phyloP scores from a whole-genome alignment of 92 coral and sea anemone species.

The Palythoa caribaeorum region DNA sequence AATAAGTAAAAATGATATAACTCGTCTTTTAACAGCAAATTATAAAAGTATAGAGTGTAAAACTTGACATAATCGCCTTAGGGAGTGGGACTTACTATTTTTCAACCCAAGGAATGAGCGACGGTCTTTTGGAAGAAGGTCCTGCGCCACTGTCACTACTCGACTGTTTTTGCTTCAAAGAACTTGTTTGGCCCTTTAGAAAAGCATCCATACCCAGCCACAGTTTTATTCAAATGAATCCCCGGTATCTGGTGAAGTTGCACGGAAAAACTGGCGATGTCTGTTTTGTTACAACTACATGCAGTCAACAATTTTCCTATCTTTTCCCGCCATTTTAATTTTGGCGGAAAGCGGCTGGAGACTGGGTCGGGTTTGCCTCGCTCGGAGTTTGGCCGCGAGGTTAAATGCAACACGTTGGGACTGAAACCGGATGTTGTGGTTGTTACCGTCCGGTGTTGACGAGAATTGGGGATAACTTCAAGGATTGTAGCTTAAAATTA shows the following conservation, averaged over 20 bases:
- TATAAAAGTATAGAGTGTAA: not conserved
- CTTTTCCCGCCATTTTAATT: constrained; percentile 66
- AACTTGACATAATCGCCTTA: not conserved
- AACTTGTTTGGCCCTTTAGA: constrained; percentile 78
- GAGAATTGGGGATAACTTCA: not conserved
- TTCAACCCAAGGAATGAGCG: constrained; percentile 95
- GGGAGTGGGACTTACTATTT: constrained; percentile 89
- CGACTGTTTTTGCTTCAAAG: constrained; percentile 78
- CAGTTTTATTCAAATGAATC: not conserved
- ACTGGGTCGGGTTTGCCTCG: constrained; percentile 13
- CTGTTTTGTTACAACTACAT: not conserved
- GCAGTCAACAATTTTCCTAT: not conserved
- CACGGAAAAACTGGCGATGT: not conserved
- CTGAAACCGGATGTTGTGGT: constrained; percentile 39
- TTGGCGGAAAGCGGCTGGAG: constrained; percentile 7
- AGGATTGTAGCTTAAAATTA: not conserved
- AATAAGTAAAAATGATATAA: no score
- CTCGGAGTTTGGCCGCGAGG: not conserved
- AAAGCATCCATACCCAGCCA: constrained; percentile 83
- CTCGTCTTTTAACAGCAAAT: not conserved
- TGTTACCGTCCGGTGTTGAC: not conserved
- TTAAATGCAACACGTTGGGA: not conserved
- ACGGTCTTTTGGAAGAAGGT: constrained; percentile 65
- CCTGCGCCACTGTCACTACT: constrained; percentile 69
- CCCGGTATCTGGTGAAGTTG: not conserved